These are phyloP conservation scores for Corythornis madagascariensis DNA, from an alignment of 2,113 vertebrate species.

Conservation along the genomic window DNA sequence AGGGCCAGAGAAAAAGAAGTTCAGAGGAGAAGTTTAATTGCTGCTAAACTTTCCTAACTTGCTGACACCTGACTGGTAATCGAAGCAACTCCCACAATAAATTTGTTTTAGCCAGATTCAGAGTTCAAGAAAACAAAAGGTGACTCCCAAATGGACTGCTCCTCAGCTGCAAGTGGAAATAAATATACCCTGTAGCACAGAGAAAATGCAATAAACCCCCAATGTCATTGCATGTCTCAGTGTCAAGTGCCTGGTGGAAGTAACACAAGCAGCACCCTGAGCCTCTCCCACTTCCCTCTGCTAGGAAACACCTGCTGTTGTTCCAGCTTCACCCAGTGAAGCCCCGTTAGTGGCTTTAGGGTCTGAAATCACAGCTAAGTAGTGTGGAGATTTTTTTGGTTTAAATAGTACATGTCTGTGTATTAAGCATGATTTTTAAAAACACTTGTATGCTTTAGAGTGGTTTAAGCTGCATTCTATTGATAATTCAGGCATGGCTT, in stretches of 20 bases:
- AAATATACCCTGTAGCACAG: neutral
- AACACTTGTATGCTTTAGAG: neutral
- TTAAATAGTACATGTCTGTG: neutral
- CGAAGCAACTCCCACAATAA: neutral
- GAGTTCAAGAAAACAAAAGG: neutral
- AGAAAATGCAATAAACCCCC: neutral
- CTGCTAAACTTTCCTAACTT: slow-evolving; percentile 1
- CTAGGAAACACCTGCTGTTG: neutral
- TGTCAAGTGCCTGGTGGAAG: neutral
- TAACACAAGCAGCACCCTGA: neutral
- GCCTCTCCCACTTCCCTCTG: neutral
- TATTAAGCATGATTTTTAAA: neutral
- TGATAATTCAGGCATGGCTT: neutral
- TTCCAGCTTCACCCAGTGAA: neutral
- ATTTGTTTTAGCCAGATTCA: neutral
- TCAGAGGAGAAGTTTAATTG: slow-evolving; percentile 6
- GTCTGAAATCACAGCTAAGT: neutral
- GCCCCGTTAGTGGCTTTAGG: neutral
- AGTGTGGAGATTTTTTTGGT: neutral
- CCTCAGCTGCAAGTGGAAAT: slow-evolving; percentile 5
- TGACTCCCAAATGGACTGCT: neutral
- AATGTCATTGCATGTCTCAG: neutral
- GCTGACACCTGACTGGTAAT: neutral
- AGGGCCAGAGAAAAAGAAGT: neutral
- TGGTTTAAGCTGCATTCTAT: neutral